phyloP scores from a whole-genome alignment of 92 coral and sea anemone species.

The Galaxea fascicularis region DNA sequence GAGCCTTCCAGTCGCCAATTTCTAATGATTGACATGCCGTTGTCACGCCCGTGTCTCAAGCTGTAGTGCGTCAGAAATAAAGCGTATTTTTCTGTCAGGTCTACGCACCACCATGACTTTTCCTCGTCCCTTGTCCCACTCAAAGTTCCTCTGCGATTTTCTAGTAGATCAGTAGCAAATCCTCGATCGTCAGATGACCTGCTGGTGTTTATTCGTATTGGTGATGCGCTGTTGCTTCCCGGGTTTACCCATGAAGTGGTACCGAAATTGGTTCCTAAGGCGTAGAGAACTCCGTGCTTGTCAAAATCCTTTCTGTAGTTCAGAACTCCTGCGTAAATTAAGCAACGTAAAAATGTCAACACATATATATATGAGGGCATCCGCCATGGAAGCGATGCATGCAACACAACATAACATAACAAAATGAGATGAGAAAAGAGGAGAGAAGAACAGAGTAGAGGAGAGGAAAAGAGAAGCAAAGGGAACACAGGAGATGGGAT shows the following conservation, averaged over 20 bases:
- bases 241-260: slow-evolving; percentile 76
- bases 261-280: slow-evolving; percentile 77
- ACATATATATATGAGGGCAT: too few species aligned
- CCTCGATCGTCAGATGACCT: slow-evolving; percentile 82
- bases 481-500: too few species aligned
- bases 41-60: slow-evolving; percentile 85
- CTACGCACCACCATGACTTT: slow-evolving; percentile 86
- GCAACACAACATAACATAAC: too few species aligned
- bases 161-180: slow-evolving; percentile 67
- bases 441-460: too few species aligned
- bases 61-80: slow-evolving; percentile 80
- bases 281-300: slow-evolving; percentile 81
- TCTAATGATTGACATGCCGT: slow-evolving; percentile 80
- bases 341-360: background rate
- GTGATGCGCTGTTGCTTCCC: slow-evolving; percentile 41
- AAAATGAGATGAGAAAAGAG: background rate
- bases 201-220: slow-evolving; percentile 56
- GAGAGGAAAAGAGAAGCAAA: too few species aligned
- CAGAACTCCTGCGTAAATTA: slow-evolving; percentile 64
- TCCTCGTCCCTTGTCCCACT: slow-evolving; percentile 84
- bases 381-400: too few species aligned
- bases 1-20: slow-evolving; percentile 91
- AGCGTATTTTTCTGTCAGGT: slow-evolving; percentile 71
- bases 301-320: slow-evolving; percentile 85
- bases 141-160: slow-evolving; percentile 70